phyloP scores from a whole-genome alignment of 2,113 vertebrate species.

The Cyanistes caeruleus region DNA sequence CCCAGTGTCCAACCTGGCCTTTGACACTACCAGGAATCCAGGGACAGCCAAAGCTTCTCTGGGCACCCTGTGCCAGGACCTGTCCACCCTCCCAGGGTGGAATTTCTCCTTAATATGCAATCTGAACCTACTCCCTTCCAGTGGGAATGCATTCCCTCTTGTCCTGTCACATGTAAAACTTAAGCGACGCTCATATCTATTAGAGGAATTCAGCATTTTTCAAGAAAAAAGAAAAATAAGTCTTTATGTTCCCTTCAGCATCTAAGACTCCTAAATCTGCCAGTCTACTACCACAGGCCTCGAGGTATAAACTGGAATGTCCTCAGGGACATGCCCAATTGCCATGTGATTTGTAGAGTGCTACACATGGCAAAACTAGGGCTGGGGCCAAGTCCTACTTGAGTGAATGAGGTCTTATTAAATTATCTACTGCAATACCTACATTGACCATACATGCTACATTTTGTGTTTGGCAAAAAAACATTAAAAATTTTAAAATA shows the following conservation, averaged over 20 bases:
- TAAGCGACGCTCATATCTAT: neutral
- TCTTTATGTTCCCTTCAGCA: neutral
- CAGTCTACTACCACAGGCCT: neutral
- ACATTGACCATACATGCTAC: neutral
- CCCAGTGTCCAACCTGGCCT: neutral
- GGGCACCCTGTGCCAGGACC: neutral
- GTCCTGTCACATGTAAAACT: neutral
- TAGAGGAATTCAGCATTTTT: neutral
- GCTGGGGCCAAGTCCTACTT: neutral
- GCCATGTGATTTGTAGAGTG: neutral
- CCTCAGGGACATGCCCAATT: neutral
- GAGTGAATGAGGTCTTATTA: neutral
- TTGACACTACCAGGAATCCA: neutral
- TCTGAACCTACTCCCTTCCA: fast-evolving
- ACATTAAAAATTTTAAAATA: neutral
- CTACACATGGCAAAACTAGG: neutral
- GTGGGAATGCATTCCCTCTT: neutral
- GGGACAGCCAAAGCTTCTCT: neutral
- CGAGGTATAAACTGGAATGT: neutral
- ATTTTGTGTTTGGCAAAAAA: neutral
- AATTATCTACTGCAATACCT: neutral
- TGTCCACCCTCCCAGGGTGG: neutral
- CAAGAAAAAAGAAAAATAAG: neutral
- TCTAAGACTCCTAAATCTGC: neutral
- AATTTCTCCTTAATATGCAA: neutral